Evolutionary conservation across 2,113 vertebrate species (phyloP).

Genomic region (Notechis scutatus): DNA sequence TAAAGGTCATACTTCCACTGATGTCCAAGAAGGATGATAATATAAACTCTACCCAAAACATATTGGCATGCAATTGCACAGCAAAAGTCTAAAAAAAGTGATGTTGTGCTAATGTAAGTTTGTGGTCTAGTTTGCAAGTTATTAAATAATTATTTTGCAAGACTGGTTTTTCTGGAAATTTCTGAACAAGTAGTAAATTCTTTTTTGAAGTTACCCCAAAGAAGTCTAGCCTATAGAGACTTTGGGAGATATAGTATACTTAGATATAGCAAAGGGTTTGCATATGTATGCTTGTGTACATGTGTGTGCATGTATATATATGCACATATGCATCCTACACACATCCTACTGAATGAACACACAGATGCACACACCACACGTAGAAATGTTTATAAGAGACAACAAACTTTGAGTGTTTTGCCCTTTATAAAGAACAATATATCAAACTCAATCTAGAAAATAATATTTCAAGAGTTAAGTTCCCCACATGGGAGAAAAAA

Average conservation of each 20-base stretch:
- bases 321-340: neutral
- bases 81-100: neutral
- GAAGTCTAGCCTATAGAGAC: neutral
- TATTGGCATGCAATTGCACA: neutral
- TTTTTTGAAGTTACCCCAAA: neutral
- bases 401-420: neutral
- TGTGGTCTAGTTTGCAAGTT: neutral
- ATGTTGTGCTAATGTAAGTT: neutral
- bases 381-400: neutral
- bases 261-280: neutral
- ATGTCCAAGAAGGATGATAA: neutral
- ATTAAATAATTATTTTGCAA: neutral
- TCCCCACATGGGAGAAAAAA: neutral
- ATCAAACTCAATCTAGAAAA: neutral
- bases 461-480: neutral
- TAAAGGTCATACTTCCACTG: neutral
- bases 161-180: neutral
- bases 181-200: neutral
- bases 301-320: neutral
- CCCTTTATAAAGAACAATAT: neutral
- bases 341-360: neutral
- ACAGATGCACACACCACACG: neutral
- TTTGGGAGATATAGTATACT: neutral
- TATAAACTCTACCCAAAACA: neutral
- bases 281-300: neutral